A percentile compares a stretch with the other conserved stretches of the same genome.
Evolutionary conservation across 2,797 vertebrate genomes (phyloP).

Genomic region (Leptatherina wallacei): DNA sequence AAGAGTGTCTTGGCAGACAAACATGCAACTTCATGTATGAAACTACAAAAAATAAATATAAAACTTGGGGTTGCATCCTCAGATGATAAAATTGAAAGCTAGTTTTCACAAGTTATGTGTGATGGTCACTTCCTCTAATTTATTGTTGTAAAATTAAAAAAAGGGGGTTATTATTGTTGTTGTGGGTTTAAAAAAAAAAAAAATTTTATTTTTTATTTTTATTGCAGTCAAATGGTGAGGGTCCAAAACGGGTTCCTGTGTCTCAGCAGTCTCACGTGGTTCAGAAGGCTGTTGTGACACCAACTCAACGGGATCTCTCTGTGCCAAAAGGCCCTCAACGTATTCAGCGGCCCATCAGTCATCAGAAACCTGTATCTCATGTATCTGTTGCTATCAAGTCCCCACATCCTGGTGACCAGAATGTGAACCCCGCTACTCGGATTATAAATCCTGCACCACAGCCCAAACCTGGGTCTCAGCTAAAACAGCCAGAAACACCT

Average conservation of each 20-base stretch:
- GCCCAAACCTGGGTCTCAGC: slow-evolving; percentile 46
- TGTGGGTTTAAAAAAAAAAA: too few species aligned
- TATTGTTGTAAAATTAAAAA: background rate
- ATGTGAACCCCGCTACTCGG: slow-evolving; percentile 59
- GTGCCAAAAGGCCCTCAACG: slow-evolving; percentile 85
- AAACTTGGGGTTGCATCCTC: background rate
- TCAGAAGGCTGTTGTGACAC: slow-evolving; percentile 49
- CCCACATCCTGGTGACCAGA: slow-evolving; percentile 56
- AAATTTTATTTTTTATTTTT: background rate
- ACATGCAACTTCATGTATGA: background rate
- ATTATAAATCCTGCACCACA: slow-evolving; percentile 34
- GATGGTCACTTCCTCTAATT: background rate
- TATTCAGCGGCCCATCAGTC: slow-evolving; percentile 71
- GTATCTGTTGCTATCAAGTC: slow-evolving; percentile 41
- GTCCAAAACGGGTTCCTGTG: slow-evolving; percentile 86
- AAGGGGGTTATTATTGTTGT: background rate
- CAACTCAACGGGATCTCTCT: slow-evolving; percentile 78
- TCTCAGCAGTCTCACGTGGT: slow-evolving; percentile 77
- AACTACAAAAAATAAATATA: background rate
- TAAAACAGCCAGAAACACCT: slow-evolving; percentile 41
- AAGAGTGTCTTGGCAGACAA: background rate
- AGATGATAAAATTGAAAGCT: background rate
- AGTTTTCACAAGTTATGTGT: background rate
- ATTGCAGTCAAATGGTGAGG: slow-evolving; percentile 69
- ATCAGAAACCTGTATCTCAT: slow-evolving; percentile 62